phyloP scores from a whole-genome alignment of 1,140 invertebrate genomes.

The Cyphomyrmex costatus region DNA sequence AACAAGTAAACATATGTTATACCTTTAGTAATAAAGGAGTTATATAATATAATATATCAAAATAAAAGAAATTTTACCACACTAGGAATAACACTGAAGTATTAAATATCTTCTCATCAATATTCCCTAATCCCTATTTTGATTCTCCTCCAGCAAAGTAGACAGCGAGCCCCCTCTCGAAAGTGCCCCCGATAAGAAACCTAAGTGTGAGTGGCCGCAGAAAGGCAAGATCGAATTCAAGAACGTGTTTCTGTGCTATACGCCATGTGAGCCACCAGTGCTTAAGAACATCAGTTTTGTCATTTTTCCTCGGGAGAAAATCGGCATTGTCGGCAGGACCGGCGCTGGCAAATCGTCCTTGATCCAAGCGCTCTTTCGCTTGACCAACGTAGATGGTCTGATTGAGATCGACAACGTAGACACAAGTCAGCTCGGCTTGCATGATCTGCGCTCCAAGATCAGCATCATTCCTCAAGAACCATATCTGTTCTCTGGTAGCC shows the following conservation, averaged over 20 bases:
- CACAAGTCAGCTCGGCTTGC: constrained; percentile 89
- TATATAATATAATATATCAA: too few relatives aligned
- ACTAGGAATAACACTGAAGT: too few relatives aligned
- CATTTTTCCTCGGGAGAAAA: constrained; percentile 91
- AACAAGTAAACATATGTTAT: too few relatives aligned
- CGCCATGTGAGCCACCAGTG: constrained; percentile 88
- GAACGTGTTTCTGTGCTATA: constrained; percentile 90
- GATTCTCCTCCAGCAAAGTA: constrained; percentile 83
- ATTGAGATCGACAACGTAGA: constrained; percentile 89
- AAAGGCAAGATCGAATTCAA: constrained; percentile 91
- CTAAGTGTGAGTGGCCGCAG: constrained; percentile 91
- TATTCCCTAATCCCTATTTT: not conserved
- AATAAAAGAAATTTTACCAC: too few relatives aligned
- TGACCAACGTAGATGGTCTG: constrained; percentile 86
- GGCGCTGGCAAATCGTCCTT: constrained; percentile 91
- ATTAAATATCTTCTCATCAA: too few relatives aligned
- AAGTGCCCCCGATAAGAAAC: constrained; percentile 89
- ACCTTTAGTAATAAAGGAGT: too few relatives aligned
- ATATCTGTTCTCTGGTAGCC: constrained; percentile 93
- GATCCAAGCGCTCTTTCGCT: constrained; percentile 74
- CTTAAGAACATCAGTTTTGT: constrained; percentile 91
- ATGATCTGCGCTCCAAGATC: constrained; percentile 91
- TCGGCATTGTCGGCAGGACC: constrained; percentile 93
- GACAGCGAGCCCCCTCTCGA: constrained; percentile 90
- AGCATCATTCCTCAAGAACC: constrained; percentile 96